Base-by-base conservation (phyloP, 2,888 invertebrate genomes). In the Andricus curvator region DNA sequence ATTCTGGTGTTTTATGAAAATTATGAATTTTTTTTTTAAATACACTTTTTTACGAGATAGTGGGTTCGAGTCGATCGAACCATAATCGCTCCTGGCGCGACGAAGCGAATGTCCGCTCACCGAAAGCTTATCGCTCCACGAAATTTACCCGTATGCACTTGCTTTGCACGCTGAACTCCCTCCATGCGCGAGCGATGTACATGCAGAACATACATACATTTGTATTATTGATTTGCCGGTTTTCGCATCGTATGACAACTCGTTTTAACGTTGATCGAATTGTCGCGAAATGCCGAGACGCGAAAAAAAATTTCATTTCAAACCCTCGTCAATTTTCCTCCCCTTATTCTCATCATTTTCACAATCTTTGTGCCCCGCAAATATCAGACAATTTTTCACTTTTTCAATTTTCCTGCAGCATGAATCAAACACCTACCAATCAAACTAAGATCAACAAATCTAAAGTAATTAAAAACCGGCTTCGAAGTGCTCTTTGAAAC, bases 161-260 rank as follows among this genome's bases (percentile, higher is more conserved):
- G 37, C 78, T 77, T 83, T 37, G 37, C 37, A 37, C 37, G 37
- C 37, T 37, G 9, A 37, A 37, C 37, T 37, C 37, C 37, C 37
- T 37, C 60, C 80, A 65, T 41, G 81, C 67, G 6, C 80, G 79
- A 81, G 80, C 68, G 22, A 80, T 83, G 76, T 82, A 81, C 81
- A 74, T 78, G 56, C 78, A 83, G 84, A 81, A 80, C 77, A 81
- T 81, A 78, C 79, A 80, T 65, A 77, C 83, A 78, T 81, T 64
- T 82, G 80, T 70, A 84, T 84, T 89, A 89, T 89, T 88, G 89
- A 89, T 88, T 88, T 86, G 82, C 81, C 79, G 84, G 87, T 89
- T 89, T 89, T 89, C 88, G 85, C 86, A 84, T 84, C 88, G 86
- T 89, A 88, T 88, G 90, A 90, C 89, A 90, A 89, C 90, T 90